phyloP scores from a whole-genome alignment of 2,888 invertebrate genomes.

The Pegoplata infirma region DNA sequence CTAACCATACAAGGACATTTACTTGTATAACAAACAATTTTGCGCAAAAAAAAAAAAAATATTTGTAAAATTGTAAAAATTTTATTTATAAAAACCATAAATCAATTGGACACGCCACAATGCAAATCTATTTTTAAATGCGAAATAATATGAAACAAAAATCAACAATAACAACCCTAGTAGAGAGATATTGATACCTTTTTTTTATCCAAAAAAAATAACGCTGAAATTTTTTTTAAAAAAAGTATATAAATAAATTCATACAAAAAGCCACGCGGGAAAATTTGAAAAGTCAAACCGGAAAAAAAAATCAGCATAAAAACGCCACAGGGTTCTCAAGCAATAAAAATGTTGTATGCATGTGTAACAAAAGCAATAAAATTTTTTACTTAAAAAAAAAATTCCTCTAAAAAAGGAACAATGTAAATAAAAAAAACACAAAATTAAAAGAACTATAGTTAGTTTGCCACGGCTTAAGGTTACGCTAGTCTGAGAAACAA shows the following conservation, averaged over 20 bases:
- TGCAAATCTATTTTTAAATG: constrained; percentile 78
- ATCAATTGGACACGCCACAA: constrained; percentile 77
- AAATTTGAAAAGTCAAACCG: constrained; percentile 56
- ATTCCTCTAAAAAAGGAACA: not conserved
- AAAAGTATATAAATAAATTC: not conserved
- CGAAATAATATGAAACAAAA: constrained; percentile 73
- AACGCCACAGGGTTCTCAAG: constrained; percentile 61
- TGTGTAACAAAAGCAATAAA: constrained; percentile 63
- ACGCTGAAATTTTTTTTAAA: constrained; percentile 26
- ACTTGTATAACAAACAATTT: constrained; percentile 23
- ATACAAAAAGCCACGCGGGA: constrained; percentile 63
- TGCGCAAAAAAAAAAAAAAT: constrained; percentile 34
- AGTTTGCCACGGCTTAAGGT: too few species aligned
- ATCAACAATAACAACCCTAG: constrained; percentile 45
- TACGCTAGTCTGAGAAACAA: too few species aligned
- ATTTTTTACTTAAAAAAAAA: constrained; percentile 31
- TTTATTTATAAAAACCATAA: constrained; percentile 77
- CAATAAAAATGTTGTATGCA: constrained; percentile 61
- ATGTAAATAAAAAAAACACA: constrained; percentile 19
- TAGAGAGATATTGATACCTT: constrained; percentile 55
- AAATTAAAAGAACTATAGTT: too few species aligned
- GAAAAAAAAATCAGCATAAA: constrained; percentile 54
- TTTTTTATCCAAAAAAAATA: constrained; percentile 27
- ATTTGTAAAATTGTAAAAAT: constrained; percentile 9
- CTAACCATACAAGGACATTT: constrained; percentile 21